Base-by-base conservation (phyloP, 2,888 invertebrate species). In the Drosophila recens region DNA sequence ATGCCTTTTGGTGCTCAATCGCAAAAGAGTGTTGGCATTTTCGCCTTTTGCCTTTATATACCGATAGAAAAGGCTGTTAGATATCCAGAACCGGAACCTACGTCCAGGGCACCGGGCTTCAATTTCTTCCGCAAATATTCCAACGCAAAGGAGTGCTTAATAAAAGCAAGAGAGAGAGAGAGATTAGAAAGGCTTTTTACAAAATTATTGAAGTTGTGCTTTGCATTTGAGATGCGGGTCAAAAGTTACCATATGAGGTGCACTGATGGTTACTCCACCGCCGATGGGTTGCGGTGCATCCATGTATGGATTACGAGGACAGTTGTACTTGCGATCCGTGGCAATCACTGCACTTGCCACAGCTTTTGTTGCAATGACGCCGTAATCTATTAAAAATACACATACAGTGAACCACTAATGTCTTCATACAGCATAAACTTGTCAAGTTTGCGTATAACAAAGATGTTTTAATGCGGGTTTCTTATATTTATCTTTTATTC, bases 231-330 rank as follows among this genome's bases (percentile, higher is more conserved):
- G 5, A 43, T 30, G 52, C 10, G 38, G 27, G 0, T 20, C 4
- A 27, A 15, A 17, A 63, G 85, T 91, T 93, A 97, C 97, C 98
- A 99, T 99, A 91, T 98, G 98, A 11, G 98, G 98, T 38, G 98
- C 98, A 93, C 97, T 97, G 72, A 99, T 98, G 0, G 98, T 99
- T 5, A 98, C 99, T 30, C 97, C 96, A 91, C 95, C 98, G 51
- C 99, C 99, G 90, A 99, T 99, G 54, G 96, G 94, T 92, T 98
- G 98, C 0, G 98, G 98, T 10, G 97, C 95, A 93, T 99, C 98
- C 92, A 96, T 95, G 84, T 98, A 98, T 0, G 98, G 96, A 89
- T 95, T 95, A 72, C 94, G 93, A 20, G 95, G 94, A 36, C 95
- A 95, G 92, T 97, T 99, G 87, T 96, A 94, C 73, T 95, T 97